Percentiles rank a stretch among this genome's conserved stretches.
Conservation (phyloP, 1,140 invertebrate genomes). For the Drosophila nigromelanica region DNA sequence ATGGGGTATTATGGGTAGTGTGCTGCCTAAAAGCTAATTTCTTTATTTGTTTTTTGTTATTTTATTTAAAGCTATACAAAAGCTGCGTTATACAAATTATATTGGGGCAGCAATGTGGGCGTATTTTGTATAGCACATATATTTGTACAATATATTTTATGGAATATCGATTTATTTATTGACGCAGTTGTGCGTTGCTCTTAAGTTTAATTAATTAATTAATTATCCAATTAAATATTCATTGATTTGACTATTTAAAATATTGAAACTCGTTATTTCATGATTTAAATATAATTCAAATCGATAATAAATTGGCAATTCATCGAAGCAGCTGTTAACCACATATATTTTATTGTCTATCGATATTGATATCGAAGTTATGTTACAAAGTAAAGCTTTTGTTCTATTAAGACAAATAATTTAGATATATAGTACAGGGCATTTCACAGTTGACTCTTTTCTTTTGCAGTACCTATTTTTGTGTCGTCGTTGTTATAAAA, state of each 20-base stretch:
- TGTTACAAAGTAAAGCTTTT: background rate
- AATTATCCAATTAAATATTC: no score
- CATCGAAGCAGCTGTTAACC: background rate
- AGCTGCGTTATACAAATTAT: no score
- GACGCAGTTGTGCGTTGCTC: no score
- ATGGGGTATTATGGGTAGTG: background rate
- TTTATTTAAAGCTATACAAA: background rate
- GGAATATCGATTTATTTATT: background rate
- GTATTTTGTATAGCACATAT: no score
- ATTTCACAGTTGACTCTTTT: background rate
- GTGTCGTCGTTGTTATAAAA: conserved; percentile 16
- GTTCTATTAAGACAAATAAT: background rate
- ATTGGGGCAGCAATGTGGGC: no score
- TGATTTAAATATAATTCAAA: background rate
- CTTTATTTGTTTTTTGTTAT: background rate
- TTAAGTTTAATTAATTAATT: no score
- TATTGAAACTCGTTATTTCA: no score
- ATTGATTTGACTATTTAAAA: no score
- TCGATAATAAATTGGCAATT: background rate
- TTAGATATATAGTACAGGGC: background rate
- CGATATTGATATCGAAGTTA: background rate
- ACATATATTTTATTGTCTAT: background rate
- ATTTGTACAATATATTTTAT: background rate
- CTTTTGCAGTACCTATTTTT: background rate
- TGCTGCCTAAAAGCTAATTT: background rate